Conservation (phyloP, 2,113 vertebrate genomes). For the Ceyx cyanopectus region DNA sequence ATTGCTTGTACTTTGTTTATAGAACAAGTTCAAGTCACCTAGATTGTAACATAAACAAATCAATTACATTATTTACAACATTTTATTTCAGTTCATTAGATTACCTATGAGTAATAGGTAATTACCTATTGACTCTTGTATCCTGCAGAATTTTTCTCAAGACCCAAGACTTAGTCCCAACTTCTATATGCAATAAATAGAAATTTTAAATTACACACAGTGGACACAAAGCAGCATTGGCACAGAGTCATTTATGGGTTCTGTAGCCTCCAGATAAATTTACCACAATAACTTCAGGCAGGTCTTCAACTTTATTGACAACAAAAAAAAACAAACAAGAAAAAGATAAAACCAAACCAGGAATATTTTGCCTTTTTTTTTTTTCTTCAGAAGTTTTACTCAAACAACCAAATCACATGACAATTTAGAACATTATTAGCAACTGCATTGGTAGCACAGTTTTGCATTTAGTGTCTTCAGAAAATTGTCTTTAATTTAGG, state of each 20-base stretch:
- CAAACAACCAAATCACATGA: background rate
- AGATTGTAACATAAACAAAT: background rate
- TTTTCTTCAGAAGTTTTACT: conserved; percentile 35
- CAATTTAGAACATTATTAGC: background rate
- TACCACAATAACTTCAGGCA: background rate
- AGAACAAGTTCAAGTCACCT: background rate
- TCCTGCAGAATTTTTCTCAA: background rate
- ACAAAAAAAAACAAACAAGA: background rate
- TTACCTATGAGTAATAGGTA: background rate
- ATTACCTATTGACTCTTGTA: background rate
- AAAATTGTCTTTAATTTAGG: background rate
- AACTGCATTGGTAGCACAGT: background rate
- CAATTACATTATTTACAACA: background rate
- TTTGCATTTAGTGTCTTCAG: conserved; percentile 5
- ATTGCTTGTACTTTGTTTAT: background rate
- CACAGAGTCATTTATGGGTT: background rate
- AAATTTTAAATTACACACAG: rapidly evolving
- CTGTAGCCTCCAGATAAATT: background rate
- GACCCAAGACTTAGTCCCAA: background rate
- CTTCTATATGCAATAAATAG: background rate
- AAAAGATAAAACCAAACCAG: background rate
- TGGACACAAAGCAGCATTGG: background rate
- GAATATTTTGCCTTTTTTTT: conserved; percentile 19
- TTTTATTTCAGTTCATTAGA: background rate
- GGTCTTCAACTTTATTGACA: background rate